Base-by-base conservation (phyloP, 2,888 invertebrate species). In the Synanthedon formicaeformis region DNA sequence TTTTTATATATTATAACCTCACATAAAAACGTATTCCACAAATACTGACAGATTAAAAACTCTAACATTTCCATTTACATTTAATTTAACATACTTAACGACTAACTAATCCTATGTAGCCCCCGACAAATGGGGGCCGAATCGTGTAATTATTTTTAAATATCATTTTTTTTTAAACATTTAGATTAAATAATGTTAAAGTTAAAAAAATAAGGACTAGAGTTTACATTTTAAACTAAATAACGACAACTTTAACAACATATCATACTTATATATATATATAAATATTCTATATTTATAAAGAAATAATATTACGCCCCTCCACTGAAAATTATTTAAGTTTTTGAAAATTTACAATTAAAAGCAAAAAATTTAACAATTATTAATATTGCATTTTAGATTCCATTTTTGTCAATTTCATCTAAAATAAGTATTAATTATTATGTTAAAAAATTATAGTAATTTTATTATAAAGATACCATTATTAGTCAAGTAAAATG, bases 161-260 rank as follows among this genome's bases (percentile, higher is more conserved):
- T 84, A 86, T 85, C 83, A 81, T 77, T 82, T 81, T 23, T 23
- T 81, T 80, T 82, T 77, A 78, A n/a, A 82, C 79, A 83, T 82
- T 79, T 77, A 76, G 71, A 74, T 70, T 74, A 55, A n/a, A 78
- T 78, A 81, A 78, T 75, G 75, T 82, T 80, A 82, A 75, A 81
- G 78, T 82, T 81, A 80, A 82, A 81, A 86, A 81, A 86, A 86
- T 84, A 86, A 84, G 86, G 88, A 88, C 88, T 88, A 88, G 88
- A 88, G 86, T 83, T 84, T 87, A 88, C 87, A 88, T 86, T 85
- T 84, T 87, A 88, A 87, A 88, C 86, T 85, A 86, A 86, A 81
- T 78, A 87, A 84, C 83, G 82, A 82, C 77, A 78, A 80, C 69
- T 75, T 75, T 81, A 79, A 80, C 81, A 78, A 81, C 74, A 71